These are phyloP conservation scores for Trichopoda pennipes DNA, from an alignment of 2,888 invertebrate species.

Conservation along the genomic window DNA sequence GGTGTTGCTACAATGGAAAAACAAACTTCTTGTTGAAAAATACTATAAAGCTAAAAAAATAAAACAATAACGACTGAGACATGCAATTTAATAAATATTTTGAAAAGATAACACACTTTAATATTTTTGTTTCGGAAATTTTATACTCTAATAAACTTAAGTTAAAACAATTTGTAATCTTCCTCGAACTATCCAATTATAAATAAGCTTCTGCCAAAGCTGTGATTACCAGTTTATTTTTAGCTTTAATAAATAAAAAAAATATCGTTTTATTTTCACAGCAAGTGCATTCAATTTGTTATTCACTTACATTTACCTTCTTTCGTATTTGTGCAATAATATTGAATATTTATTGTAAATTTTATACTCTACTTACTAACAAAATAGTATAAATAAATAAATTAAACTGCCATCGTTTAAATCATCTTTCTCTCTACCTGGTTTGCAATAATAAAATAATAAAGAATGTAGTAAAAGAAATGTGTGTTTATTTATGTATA, in stretches of 20 bases:
- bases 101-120: too few species aligned
- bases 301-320: neutral
- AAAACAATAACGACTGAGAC: too few species aligned
- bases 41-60: too few species aligned
- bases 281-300: conserved; percentile 23
- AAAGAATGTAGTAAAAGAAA: conserved; percentile 16
- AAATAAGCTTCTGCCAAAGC: neutral
- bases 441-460: conserved; percentile 20
- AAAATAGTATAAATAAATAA: conserved; percentile 18
- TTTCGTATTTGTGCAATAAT: neutral
- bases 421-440: conserved; percentile 34
- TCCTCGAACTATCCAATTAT: neutral
- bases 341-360: conserved; percentile 56
- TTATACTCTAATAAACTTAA: too few species aligned
- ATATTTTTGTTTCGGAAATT: too few species aligned
- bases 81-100: too few species aligned
- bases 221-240: neutral
- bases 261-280: conserved; percentile 19
- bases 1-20: too few species aligned
- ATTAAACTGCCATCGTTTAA: conserved; percentile 23
- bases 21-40: too few species aligned
- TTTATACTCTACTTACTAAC: conserved; percentile 50
- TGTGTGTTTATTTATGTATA: conserved; percentile 39
- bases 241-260: neutral
- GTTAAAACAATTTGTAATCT: too few species aligned